These are phyloP conservation scores for Dynastes tityus DNA, from an alignment of 2,888 invertebrate genomes.

Conservation along the genomic window DNA sequence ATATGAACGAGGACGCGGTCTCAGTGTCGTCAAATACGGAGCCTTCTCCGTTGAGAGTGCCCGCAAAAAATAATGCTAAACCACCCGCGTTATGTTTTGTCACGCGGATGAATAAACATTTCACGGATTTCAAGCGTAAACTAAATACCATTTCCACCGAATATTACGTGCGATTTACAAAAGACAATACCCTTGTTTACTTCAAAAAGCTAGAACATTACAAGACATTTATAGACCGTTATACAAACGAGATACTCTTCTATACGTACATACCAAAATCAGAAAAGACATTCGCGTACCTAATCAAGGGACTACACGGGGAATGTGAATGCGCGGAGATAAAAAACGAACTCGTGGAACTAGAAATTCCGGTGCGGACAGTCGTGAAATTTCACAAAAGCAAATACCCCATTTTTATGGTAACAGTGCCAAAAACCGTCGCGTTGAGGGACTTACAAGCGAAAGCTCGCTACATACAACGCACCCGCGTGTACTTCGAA, in stretches of 20 bases:
- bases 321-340: not conserved
- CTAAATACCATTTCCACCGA: not conserved
- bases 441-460: no score
- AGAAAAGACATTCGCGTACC: not conserved
- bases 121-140: not conserved
- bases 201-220: not conserved
- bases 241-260: not conserved
- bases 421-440: no score
- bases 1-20: no score
- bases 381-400: constrained; percentile 1
- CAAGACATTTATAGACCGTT: not conserved
- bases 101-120: not conserved
- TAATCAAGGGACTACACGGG: not conserved
- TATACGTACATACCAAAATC: not conserved
- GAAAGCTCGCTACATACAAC: no score
- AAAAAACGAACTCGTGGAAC: not conserved
- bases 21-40: no score
- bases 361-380: not conserved
- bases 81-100: not conserved
- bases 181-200: not conserved
- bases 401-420: not conserved
- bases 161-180: not conserved
- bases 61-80: not conserved
- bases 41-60: no score
- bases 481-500: no score